phyloP scores from a whole-genome alignment of 2,113 vertebrate species.

The Cynoglossus semilaevis region DNA sequence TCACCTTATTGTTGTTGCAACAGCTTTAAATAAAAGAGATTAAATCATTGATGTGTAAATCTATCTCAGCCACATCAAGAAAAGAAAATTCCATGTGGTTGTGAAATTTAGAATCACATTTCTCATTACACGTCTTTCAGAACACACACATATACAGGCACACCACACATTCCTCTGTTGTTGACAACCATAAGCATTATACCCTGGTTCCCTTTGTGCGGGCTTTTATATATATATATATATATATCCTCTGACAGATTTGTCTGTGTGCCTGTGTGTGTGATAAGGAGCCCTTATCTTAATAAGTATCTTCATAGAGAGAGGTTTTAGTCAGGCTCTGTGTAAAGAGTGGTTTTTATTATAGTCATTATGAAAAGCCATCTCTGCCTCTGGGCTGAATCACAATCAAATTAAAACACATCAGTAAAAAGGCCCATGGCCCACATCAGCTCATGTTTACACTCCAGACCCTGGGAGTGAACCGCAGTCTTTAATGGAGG shows the following conservation, averaged over 20 bases:
- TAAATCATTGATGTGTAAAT: too few relatives aligned
- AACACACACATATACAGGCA: slow-evolving; percentile 14
- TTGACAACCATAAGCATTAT: too few relatives aligned
- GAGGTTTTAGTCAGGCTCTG: slow-evolving; percentile 34
- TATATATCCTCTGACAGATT: slow-evolving; percentile 23
- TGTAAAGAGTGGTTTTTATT: slow-evolving; percentile 43
- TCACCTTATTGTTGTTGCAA: too few relatives aligned
- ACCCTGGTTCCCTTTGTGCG: too few relatives aligned
- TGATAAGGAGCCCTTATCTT: slow-evolving; percentile 65
- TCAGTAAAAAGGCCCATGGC: slow-evolving; percentile 7
- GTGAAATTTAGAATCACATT: too few relatives aligned
- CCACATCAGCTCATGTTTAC: slow-evolving; percentile 38
- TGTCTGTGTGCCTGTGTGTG: slow-evolving; percentile 33
- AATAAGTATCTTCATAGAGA: slow-evolving; percentile 60
- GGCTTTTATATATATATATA: too few relatives aligned
- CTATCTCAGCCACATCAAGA: too few relatives aligned
- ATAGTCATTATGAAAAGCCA: slow-evolving; percentile 35
- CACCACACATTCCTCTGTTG: too few relatives aligned
- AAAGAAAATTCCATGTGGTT: too few relatives aligned
- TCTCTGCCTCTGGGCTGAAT: slow-evolving; percentile 23
- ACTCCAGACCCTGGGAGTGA: slow-evolving; percentile 22
- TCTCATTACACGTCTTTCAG: background rate
- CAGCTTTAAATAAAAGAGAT: too few relatives aligned
- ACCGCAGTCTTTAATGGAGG: slow-evolving; percentile 7
- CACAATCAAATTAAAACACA: slow-evolving; percentile 19